Evolutionary conservation across 2,888 invertebrate genomes (phyloP), one percentile per base, ranked within the genome.

Genomic region (Synanthedon andrenaeformis): DNA sequence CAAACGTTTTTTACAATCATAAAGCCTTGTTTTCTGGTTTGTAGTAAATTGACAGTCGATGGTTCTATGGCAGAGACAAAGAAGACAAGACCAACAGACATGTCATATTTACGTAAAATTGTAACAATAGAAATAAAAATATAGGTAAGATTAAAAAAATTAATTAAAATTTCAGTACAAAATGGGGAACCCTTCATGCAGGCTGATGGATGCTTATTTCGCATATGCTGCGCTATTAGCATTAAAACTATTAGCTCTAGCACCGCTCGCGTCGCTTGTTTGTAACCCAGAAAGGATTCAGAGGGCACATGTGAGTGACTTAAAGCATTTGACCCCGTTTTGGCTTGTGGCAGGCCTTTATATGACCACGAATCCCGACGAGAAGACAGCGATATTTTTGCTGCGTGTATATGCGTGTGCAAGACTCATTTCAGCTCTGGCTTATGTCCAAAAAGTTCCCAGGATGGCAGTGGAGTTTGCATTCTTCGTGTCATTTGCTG

Each of bases 281-380:
- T 62, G 63, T 49, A 61, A 64, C 41, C 69, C 68, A 2, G 69
- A 72, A 1, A 72, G 69, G 51, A 57, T 74, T 0, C 68, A 67
- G 35, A 64, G 76, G 5, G 75, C 78, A 0, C 72, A 70, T 35
- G 52, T 78, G 12, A 76, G 74, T 57, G 75, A 72, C 28, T 55
- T 79, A 53, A 79, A 78, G 65, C 70, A 76, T 51, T 54, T 79
- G 12, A 77, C 73, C 1, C 77, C 79, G 0, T 79, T 79, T 54
- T 80, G 79, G 79, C 53, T 80, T n/a, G 69, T 79, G 0, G 70
- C 72, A 10, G 78, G 64, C 0, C 53, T 79, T 1, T 80, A 77
- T 17, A 64, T 74, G 57, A 79, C 75, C 0, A 79, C 76, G 0
- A 58, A 58, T 0, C 78, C 78, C 0, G 64, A 71, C 12, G 53